Conservation (phyloP, 2,888 invertebrate genomes). For the Drosophila recens region DNA sequence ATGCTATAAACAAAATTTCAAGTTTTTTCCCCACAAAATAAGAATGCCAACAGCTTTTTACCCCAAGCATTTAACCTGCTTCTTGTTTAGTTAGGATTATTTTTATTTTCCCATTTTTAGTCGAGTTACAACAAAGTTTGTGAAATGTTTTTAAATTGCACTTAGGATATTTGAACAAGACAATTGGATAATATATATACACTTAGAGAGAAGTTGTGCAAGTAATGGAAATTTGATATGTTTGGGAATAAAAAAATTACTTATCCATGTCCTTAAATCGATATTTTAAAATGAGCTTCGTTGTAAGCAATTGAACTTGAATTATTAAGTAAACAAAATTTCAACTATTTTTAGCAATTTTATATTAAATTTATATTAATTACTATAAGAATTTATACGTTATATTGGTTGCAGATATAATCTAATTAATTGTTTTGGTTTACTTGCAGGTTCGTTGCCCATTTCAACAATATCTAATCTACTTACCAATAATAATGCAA, state of each 20-base stretch:
- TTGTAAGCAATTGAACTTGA: too few species aligned
- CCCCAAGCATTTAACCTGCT: constrained; percentile 4
- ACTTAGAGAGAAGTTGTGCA: background rate
- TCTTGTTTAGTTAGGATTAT: background rate
- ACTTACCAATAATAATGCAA: constrained; percentile 57
- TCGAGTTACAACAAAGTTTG: background rate
- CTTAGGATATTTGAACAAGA: background rate
- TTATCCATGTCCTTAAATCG: too few species aligned
- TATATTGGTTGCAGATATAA: background rate
- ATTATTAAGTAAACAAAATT: background rate
- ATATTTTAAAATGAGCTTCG: too few species aligned
- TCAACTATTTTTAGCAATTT: background rate
- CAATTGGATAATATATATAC: background rate
- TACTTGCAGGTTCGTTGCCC: constrained; percentile 72
- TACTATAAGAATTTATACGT: background rate
- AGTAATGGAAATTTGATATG: background rate
- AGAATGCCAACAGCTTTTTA: background rate
- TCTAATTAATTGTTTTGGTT: constrained; percentile 14
- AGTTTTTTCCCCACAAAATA: constrained; percentile 4
- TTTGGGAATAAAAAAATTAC: background rate
- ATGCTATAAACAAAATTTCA: constrained; percentile 35
- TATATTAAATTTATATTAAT: background rate
- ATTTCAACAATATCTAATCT: constrained; percentile 52
- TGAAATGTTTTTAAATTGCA: constrained; percentile 6
- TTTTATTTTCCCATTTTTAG: too few species aligned